Percentiles rank a stretch among this genome's conserved stretches.
phyloP scores from a whole-genome alignment of 1,140 invertebrate species.

The Drosophila funebris region DNA sequence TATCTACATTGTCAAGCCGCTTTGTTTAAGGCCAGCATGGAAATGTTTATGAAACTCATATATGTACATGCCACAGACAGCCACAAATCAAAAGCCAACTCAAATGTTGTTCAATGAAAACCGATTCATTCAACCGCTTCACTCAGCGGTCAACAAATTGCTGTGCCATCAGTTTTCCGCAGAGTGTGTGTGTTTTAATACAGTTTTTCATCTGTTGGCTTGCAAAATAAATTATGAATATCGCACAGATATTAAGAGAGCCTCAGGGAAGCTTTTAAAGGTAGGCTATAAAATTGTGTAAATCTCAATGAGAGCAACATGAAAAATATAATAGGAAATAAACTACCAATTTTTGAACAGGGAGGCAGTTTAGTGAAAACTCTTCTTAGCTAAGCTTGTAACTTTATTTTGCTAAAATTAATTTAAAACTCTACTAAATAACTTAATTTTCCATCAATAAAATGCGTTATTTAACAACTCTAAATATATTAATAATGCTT shows the following conservation, averaged over 20 bases:
- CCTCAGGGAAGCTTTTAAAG: neutral
- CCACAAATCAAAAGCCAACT: conserved; percentile 55
- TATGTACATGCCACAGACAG: conserved; percentile 27
- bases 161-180: conserved; percentile 1
- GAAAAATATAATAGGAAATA: neutral
- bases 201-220: conserved; percentile 15
- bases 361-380: too few species aligned
- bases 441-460: too few species aligned
- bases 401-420: too few species aligned
- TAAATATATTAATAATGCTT: neutral
- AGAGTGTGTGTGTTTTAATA: conserved; percentile 12
- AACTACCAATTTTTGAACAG: neutral
- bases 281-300: neutral
- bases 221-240: neutral
- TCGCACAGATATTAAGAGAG: neutral
- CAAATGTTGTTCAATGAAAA: conserved; percentile 35
- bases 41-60: conserved; percentile 38
- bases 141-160: conserved; percentile 32
- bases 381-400: too few species aligned
- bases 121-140: conserved; percentile 26
- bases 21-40: conserved; percentile 27
- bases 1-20: neutral
- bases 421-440: too few species aligned
- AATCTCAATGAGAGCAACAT: neutral
- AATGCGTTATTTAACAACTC: neutral